Conservation (phyloP, 2,888 invertebrate species). For the Ochropleura plecta region DNA sequence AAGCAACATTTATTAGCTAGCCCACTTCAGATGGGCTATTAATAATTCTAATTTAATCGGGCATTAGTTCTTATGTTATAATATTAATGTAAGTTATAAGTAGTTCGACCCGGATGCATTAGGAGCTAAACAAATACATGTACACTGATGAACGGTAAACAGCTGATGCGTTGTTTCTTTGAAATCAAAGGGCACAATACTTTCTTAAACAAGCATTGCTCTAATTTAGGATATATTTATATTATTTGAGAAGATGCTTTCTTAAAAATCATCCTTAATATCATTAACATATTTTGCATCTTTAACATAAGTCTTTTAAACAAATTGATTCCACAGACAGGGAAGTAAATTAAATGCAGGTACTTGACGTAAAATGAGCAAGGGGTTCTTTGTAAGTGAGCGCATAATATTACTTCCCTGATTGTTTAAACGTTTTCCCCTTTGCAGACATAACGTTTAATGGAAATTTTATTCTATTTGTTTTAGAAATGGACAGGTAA, state of each 20-base stretch:
- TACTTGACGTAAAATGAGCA: constrained; percentile 60
- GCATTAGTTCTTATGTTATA: constrained; percentile 39
- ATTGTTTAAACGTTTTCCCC: constrained; percentile 79
- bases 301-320: constrained; percentile 9
- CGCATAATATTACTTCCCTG: constrained; percentile 76
- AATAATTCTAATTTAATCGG: constrained; percentile 42
- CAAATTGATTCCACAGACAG: constrained; percentile 54
- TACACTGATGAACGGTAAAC: constrained; percentile 25
- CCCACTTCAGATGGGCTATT: constrained; percentile 44
- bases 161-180: constrained; percentile 31
- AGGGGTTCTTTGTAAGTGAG: constrained; percentile 70
- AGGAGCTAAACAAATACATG: constrained; percentile 42
- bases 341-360: constrained; percentile 57
- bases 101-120: constrained; percentile 40
- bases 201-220: constrained; percentile 2
- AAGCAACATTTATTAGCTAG: constrained; percentile 37
- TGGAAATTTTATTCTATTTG: constrained; percentile 63
- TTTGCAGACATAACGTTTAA: constrained; percentile 58
- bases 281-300: not conserved
- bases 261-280: constrained; percentile 6
- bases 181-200: constrained; percentile 24
- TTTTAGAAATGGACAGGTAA: constrained; percentile 34
- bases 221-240: not conserved
- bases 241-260: not conserved
- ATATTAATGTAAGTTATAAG: constrained; percentile 40